phyloP scores from a whole-genome alignment of 2,113 vertebrate species.

The Phrynosoma blainvillii region DNA sequence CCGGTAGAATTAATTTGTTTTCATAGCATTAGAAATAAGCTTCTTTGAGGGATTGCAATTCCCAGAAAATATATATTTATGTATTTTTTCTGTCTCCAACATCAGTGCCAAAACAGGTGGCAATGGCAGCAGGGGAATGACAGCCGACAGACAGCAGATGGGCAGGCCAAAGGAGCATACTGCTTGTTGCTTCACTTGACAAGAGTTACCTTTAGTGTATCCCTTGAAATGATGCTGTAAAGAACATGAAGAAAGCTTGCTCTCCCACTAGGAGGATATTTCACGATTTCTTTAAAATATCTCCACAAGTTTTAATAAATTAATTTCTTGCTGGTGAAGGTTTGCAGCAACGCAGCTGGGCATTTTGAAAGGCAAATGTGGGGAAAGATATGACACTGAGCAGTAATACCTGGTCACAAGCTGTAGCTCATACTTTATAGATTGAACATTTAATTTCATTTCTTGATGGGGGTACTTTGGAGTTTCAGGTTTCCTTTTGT shows the following conservation, averaged over 20 bases:
- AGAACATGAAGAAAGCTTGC: conserved; percentile 33
- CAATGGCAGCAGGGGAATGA: conserved; percentile 41
- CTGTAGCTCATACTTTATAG: not conserved
- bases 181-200: conserved; percentile 50
- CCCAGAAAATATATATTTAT: conserved; percentile 55
- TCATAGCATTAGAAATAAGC: conserved; percentile 29
- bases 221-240: conserved; percentile 42
- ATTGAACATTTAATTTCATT: too few species aligned
- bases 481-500: not conserved
- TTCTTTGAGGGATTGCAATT: not conserved
- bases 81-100: conserved; percentile 35
- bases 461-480: not conserved
- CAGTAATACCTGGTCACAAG: not conserved
- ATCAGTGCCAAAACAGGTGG: conserved; percentile 51
- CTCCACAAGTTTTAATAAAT: not conserved
- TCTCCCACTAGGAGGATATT: not conserved
- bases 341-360: not conserved
- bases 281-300: not conserved
- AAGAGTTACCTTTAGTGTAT: conserved; percentile 51
- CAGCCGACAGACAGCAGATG: conserved; percentile 60
- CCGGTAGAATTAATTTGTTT: conserved; percentile 9
- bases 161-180: conserved; percentile 27
- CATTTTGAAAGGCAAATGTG: conserved; percentile 15
- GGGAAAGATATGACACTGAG: not conserved
- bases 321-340: not conserved